Evolutionary conservation across 1,140 invertebrate species (phyloP), one percentile per base, ranked within the genome.

Genomic region (Pentalonia nigronervosa): DNA sequence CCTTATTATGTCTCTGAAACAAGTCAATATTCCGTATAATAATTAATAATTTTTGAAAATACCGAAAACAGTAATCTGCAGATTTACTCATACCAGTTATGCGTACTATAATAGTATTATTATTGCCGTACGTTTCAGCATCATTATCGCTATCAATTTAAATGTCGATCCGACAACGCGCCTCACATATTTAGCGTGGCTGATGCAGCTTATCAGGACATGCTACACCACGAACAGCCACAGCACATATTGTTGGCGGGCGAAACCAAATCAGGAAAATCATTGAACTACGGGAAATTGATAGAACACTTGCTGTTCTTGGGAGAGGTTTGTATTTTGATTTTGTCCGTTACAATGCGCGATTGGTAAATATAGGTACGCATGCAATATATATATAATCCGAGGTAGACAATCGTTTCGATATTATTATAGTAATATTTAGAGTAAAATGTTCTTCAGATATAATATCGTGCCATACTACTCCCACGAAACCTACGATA

Each of bases 141-240:
- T 95, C 97, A 98, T 94, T 96, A 96, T 94, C 98, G 97, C 95
- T 99, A 99, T 95, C 96, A 97, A 94, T 97, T 96, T 94, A 98
- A 98, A 95, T 97, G 97, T 1, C 97, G 98, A 94, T 98, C 97
- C 30, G 98, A 98, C 94, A 98, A 99, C 95, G 97, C 97, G 45
- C 98, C 98, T 1, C 98, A 99, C 95, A 97, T 99, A 94, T 99
- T 97, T 95, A 97, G 97, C 2, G 97, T 99, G 7, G 98, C 98
- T 7, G 98, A 99, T 94, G 96, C 97, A 90, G 97, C 98, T 50
- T 98, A 97, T 95, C 98, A 98, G 95, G 97, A 98, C 94, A 97
- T 97, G 95, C 95, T 98, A 93, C 98, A 98, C 95, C 97, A 97
- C 95, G 96, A 97, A 94, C 97, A 97, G 94, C 96, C 97, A 6